These are phyloP conservation scores for Megalopta genalis DNA, from an alignment of 1,140 invertebrate genomes.

Conservation along the genomic window DNA sequence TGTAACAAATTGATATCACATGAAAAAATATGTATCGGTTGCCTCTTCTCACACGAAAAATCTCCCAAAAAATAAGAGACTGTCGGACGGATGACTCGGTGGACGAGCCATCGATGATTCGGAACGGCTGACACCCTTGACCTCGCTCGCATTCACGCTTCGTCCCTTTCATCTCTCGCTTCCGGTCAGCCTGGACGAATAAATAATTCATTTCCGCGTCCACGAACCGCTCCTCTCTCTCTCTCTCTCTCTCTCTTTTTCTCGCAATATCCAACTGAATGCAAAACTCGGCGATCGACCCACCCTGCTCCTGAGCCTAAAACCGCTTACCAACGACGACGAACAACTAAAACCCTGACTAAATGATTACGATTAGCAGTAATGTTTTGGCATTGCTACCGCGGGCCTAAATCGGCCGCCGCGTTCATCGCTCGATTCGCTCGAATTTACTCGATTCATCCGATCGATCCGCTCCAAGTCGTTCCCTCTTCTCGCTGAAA, in stretches of 20 bases:
- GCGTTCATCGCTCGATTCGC: background rate
- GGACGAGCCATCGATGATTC: conserved; percentile 61
- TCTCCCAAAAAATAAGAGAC: conserved; percentile 58
- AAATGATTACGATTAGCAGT: conserved; percentile 63
- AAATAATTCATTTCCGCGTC: background rate
- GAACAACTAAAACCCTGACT: conserved; percentile 62
- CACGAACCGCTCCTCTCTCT: background rate
- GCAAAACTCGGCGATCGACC: conserved; percentile 18
- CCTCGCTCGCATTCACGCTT: conserved; percentile 12
- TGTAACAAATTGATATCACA: conserved; percentile 76
- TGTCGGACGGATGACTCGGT: conserved; percentile 67
- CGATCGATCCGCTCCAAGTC: background rate
- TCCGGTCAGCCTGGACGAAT: conserved; percentile 30
- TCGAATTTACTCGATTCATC: background rate
- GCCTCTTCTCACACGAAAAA: conserved; percentile 54
- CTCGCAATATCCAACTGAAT: conserved; percentile 6
- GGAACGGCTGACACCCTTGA: conserved; percentile 44
- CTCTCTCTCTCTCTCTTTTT: background rate
- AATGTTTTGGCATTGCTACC: conserved; percentile 13
- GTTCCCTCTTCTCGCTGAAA: background rate
- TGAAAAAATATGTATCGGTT: conserved; percentile 75
- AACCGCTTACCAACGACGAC: conserved; percentile 56
- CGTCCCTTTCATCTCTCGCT: too few species aligned
- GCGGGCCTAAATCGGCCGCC: background rate
- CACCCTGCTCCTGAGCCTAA: conserved; percentile 33